A percentile compares a stretch with the other conserved stretches of the same genome.
Conservation (phyloP, 2,888 invertebrate species). For the Ischnura elegans region DNA sequence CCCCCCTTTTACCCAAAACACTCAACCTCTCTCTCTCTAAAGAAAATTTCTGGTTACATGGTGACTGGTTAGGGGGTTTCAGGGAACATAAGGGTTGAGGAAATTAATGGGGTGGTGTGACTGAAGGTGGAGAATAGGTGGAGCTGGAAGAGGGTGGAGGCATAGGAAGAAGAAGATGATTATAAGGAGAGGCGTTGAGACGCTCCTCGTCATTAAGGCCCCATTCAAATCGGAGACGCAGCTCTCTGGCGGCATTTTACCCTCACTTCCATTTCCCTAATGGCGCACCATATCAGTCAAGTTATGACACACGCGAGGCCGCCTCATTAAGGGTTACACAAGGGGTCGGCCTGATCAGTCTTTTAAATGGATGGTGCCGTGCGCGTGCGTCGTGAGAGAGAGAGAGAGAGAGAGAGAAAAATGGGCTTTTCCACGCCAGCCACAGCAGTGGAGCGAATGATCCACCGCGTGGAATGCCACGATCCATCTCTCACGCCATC, state of each 20-base stretch:
- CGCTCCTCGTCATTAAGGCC: constrained; percentile 11
- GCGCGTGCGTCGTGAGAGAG: too few species aligned
- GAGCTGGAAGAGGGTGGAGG: not conserved
- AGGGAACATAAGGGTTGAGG: not conserved
- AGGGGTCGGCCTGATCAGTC: not conserved
- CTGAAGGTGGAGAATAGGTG: too few species aligned
- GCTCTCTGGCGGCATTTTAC: not conserved
- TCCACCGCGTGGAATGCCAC: not conserved
- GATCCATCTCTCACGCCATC: not conserved
- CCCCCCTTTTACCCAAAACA: too few species aligned
- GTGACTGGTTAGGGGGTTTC: too few species aligned
- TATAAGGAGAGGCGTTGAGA: not conserved
- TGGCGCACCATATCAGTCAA: not conserved
- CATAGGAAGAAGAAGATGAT: not conserved
- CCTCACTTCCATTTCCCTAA: not conserved
- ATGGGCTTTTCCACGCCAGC: not conserved
- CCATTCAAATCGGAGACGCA: constrained; percentile 21
- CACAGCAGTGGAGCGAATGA: not conserved
- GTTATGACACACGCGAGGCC: constrained; percentile 4
- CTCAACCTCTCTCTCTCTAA: too few species aligned
- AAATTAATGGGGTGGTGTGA: not conserved
- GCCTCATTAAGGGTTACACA: constrained; percentile 4
- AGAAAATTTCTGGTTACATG: too few species aligned
- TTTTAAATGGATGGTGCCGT: not conserved
- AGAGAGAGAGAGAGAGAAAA: too few species aligned